phyloP scores from a whole-genome alignment of 2,888 invertebrate species.

The Chymomyza caudatula region DNA sequence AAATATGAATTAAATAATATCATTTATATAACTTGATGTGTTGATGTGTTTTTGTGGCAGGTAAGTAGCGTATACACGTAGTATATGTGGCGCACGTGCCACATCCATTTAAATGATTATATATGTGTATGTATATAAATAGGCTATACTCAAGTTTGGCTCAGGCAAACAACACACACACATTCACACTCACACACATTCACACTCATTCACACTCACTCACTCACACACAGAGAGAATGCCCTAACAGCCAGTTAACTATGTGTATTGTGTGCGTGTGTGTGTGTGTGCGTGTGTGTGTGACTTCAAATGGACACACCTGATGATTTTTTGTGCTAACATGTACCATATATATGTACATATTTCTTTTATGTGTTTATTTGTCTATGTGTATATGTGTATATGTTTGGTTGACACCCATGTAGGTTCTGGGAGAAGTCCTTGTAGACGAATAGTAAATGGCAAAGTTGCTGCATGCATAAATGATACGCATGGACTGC shows the following conservation, averaged over 20 bases:
- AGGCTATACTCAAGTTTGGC: background rate
- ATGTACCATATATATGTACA: background rate
- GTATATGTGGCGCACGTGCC: background rate
- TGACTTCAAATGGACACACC: constrained; percentile 50
- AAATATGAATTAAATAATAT: background rate
- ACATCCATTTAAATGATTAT: background rate
- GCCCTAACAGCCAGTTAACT: background rate
- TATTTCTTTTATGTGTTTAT: background rate
- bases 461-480: background rate
- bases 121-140: background rate
- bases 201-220: background rate
- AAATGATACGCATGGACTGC: background rate
- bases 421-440: background rate
- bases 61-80: background rate
- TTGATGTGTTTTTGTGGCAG: background rate
- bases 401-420: background rate
- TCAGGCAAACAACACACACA: background rate
- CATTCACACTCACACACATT: background rate
- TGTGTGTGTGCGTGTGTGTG: constrained; percentile 24
- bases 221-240: background rate
- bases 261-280: background rate
- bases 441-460: background rate
- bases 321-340: constrained; percentile 50
- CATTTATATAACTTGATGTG: background rate
- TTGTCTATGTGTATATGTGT: constrained; percentile 5